phyloP scores from a whole-genome alignment of 1,140 invertebrate genomes.

The Cylas formicarius region DNA sequence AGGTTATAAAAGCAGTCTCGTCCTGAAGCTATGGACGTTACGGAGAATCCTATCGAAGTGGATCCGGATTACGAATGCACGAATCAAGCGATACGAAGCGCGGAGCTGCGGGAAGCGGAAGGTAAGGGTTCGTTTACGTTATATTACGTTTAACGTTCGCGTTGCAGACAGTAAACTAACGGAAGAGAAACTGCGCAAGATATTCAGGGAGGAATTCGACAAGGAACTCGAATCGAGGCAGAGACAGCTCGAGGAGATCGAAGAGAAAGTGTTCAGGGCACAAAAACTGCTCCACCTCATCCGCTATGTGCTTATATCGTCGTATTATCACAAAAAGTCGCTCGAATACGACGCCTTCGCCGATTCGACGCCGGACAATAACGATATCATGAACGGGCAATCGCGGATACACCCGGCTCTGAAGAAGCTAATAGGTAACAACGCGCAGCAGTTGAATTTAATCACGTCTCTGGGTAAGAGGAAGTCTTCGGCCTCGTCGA shows the following conservation, averaged over 20 bases:
- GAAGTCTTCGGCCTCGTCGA: slow-evolving; percentile 16
- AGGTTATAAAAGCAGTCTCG: too few relatives aligned
- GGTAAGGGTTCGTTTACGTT: slow-evolving; percentile 24
- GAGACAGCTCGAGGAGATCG: slow-evolving; percentile 45
- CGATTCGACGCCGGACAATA: slow-evolving; percentile 5
- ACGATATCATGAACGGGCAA: slow-evolving; percentile 41
- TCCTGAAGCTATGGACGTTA: neutral
- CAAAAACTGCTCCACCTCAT: slow-evolving; percentile 62
- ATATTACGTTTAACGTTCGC: slow-evolving; percentile 9
- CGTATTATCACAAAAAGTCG: slow-evolving; percentile 61
- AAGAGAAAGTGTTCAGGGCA: slow-evolving; percentile 53
- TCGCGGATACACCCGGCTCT: slow-evolving; percentile 65
- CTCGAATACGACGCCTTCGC: slow-evolving; percentile 39
- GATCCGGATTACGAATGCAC: slow-evolving; percentile 37
- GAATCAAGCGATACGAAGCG: slow-evolving; percentile 23
- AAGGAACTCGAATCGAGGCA: slow-evolving; percentile 32
- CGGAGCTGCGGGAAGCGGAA: slow-evolving; percentile 30
- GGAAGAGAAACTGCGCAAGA: slow-evolving; percentile 27
- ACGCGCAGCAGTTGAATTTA: slow-evolving; percentile 42
- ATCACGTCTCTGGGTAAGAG: slow-evolving; percentile 28
- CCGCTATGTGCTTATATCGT: slow-evolving; percentile 58
- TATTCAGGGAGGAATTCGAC: slow-evolving; percentile 35
- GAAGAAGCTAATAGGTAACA: slow-evolving; percentile 57
- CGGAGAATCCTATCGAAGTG: slow-evolving; percentile 14
- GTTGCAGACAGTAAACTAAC: slow-evolving; percentile 30